Percentiles rank a stretch among this genome's conserved stretches.
phyloP scores from a whole-genome alignment of 92 coral and sea anemone genomes.

The Virgularia gustaviana region DNA sequence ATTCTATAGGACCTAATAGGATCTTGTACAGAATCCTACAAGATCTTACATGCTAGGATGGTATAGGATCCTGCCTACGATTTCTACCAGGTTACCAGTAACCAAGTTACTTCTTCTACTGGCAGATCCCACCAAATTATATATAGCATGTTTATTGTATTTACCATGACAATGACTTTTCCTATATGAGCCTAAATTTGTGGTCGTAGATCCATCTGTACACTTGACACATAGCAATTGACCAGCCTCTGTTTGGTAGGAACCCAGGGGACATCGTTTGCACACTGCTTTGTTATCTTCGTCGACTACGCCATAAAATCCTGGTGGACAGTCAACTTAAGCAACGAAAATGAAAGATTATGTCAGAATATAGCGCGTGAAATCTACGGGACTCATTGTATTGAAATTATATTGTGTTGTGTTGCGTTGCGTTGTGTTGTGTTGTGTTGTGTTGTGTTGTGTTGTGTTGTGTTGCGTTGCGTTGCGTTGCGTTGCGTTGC shows the following conservation, averaged over 20 bases:
- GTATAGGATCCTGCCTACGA: too few species aligned
- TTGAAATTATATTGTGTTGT: not conserved
- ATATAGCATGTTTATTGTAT: too few species aligned
- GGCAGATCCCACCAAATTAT: too few species aligned
- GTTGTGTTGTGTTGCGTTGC: not conserved
- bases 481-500: not conserved
- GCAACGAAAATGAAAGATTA: slow-evolving; percentile 4
- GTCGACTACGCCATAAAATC: slow-evolving; percentile 18
- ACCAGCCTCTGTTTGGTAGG: slow-evolving; percentile 59
- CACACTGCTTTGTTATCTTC: slow-evolving; percentile 31
- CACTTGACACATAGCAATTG: slow-evolving; percentile 48
- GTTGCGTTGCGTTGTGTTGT: not conserved
- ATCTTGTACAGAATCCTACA: too few species aligned
- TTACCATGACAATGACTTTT: slow-evolving; percentile 52
- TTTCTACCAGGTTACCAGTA: too few species aligned
- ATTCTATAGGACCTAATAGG: too few species aligned
- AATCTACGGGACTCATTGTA: slow-evolving; percentile 15
- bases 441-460: not conserved
- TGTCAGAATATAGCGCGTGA: slow-evolving; percentile 35
- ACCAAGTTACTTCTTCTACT: too few species aligned
- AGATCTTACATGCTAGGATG: too few species aligned
- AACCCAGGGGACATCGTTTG: slow-evolving; percentile 46
- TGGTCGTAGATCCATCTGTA: slow-evolving; percentile 54
- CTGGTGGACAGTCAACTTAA: slow-evolving; percentile 42
- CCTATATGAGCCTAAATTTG: slow-evolving; percentile 32